Percentiles rank a stretch among this genome's conserved stretches.
phyloP scores from a whole-genome alignment of 2,113 vertebrate species.

The Motacilla alba region DNA sequence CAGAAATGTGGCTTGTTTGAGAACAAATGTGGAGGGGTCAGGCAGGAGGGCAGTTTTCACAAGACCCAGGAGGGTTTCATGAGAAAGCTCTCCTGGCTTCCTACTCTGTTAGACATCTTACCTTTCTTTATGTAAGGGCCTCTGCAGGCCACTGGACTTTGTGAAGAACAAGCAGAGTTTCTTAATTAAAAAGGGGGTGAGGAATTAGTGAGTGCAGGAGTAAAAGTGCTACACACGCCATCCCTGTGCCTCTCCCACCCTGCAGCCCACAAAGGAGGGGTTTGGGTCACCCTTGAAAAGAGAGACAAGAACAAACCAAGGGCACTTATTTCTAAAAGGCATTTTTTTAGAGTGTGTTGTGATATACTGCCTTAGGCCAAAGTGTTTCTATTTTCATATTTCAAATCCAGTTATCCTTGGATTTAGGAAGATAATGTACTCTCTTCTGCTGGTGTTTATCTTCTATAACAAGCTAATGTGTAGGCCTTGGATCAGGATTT shows the following conservation, averaged over 20 bases:
- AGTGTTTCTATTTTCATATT: not conserved
- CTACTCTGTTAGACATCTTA: not conserved
- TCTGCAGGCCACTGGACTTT: not conserved
- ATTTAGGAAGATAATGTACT: not conserved
- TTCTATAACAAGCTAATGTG: not conserved
- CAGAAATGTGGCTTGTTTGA: not conserved
- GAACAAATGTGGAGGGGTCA: not conserved
- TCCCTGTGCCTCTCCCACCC: not conserved
- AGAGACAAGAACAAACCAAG: not conserved
- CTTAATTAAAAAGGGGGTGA: not conserved
- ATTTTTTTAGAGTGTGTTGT: not conserved
- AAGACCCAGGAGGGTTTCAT: not conserved
- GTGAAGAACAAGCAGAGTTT: not conserved
- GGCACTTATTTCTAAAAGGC: not conserved
- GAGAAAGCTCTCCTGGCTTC: not conserved
- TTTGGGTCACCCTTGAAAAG: not conserved
- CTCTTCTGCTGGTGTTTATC: not conserved
- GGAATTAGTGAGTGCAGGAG: not conserved
- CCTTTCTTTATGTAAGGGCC: not conserved
- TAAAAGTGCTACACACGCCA: rapidly evolving
- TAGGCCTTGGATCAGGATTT: not conserved
- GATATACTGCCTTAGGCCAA: not conserved
- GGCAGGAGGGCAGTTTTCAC: not conserved
- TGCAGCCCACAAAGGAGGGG: not conserved
- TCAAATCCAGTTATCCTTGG: not conserved